phyloP scores from a whole-genome alignment of 2,113 vertebrate genomes.

The Lipotes vexillifer region DNA sequence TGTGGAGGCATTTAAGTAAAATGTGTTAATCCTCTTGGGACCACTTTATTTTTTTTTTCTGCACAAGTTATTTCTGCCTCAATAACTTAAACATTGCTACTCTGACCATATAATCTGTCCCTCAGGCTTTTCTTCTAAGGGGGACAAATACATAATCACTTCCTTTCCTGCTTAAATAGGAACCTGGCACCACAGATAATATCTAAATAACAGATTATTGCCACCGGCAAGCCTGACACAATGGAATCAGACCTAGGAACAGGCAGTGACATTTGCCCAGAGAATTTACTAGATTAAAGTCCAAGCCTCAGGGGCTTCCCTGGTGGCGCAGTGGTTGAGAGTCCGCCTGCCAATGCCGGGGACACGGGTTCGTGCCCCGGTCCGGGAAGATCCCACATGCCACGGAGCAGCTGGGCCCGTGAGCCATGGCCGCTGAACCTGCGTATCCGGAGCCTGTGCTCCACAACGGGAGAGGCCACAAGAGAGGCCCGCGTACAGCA shows the following conservation, averaged over 20 bases:
- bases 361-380: no score
- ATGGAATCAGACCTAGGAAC: slow-evolving; percentile 62
- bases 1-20: slow-evolving; percentile 34
- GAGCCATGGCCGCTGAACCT: no score
- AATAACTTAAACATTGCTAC: slow-evolving; percentile 52
- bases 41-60: slow-evolving; percentile 38
- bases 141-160: slow-evolving; percentile 69
- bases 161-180: slow-evolving; percentile 75
- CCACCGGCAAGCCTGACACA: slow-evolving; percentile 41
- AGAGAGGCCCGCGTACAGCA: no score
- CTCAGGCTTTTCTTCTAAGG: slow-evolving; percentile 67
- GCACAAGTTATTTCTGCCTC: slow-evolving; percentile 53
- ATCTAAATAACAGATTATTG: slow-evolving; percentile 71
- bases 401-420: no score
- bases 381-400: no score
- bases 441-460: no score
- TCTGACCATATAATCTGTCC: slow-evolving; percentile 45
- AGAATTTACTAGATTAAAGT: slow-evolving; percentile 17
- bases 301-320: background rate
- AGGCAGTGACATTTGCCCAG: background rate
- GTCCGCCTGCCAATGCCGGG: no score
- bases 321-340: no score
- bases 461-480: no score
- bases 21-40: slow-evolving; percentile 28
- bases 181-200: slow-evolving; percentile 58